Percentiles rank a stretch among this genome's conserved stretches.
phyloP scores from a whole-genome alignment of 1,140 invertebrate genomes.

The Sweltsa coloradensis region DNA sequence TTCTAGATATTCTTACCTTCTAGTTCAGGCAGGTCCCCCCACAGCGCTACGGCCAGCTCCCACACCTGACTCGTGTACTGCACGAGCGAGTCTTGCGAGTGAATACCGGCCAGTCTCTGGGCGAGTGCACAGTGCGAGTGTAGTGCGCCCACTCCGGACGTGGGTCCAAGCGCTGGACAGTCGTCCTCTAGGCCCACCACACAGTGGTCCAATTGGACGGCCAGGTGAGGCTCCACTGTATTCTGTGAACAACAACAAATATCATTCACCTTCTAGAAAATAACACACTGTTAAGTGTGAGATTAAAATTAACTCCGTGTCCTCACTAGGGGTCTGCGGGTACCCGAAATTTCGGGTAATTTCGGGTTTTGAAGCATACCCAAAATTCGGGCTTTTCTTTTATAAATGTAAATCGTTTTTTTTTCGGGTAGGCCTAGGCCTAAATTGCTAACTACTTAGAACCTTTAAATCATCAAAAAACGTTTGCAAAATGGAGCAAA shows the following conservation, averaged over 20 bases:
- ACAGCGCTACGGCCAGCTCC: conserved; percentile 68
- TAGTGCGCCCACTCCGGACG: conserved; percentile 28
- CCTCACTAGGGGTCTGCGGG: no score
- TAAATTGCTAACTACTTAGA: no score
- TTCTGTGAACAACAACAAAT: conserved; percentile 24
- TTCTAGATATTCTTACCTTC: no score
- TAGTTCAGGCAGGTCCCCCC: conserved; percentile 53
- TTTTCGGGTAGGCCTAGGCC: no score
- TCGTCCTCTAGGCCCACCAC: conserved; percentile 31
- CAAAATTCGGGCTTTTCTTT: no score
- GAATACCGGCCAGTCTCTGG: conserved; percentile 25
- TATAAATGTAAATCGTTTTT: no score
- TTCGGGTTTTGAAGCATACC: no score
- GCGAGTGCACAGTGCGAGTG: conserved; percentile 36
- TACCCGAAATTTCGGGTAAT: no score
- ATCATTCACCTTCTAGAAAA: conserved; percentile 10
- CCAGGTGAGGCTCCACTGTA: conserved; percentile 34
- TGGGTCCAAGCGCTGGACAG: conserved; percentile 31
- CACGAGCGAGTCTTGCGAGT: conserved; percentile 22
- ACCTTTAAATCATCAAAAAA: no score
- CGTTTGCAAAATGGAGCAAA: no score
- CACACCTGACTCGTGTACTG: conserved; percentile 49
- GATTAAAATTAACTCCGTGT: conserved; percentile 10
- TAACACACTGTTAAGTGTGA: not conserved
- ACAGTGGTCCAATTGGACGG: conserved; percentile 33